phyloP scores from a whole-genome alignment of 2,888 invertebrate species.

The Caenorhabditis japonica region DNA sequence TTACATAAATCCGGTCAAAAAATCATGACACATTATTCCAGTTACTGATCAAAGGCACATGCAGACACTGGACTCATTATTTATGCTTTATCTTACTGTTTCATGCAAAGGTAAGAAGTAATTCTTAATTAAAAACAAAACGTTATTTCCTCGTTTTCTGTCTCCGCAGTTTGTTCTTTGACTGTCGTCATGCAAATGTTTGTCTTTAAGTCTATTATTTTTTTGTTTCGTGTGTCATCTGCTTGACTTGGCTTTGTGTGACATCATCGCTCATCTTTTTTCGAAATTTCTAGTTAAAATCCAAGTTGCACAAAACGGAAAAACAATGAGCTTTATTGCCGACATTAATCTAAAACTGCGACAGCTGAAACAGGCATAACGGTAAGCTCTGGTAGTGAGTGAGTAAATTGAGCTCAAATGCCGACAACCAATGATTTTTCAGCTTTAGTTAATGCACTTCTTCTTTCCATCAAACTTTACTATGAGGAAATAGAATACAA shows the following conservation, averaged over 20 bases:
- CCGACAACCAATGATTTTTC: too few species aligned
- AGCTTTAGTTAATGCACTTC: background rate
- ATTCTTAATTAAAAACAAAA: conserved; percentile 23
- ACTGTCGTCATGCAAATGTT: conserved; percentile 22
- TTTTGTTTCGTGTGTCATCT: conserved; percentile 12
- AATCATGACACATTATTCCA: conserved; percentile 22
- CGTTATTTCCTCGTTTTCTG: conserved; percentile 9
- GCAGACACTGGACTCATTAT: conserved; percentile 30
- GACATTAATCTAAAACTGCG: too few species aligned
- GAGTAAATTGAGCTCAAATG: too few species aligned
- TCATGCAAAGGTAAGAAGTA: conserved; percentile 4
- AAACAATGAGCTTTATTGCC: too few species aligned
- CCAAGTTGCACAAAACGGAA: too few species aligned
- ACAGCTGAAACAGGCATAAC: too few species aligned
- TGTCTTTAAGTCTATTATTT: conserved; percentile 5
- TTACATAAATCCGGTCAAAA: conserved; percentile 3
- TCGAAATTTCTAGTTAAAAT: too few species aligned
- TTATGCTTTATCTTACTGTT: conserved; percentile 6
- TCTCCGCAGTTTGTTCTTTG: background rate
- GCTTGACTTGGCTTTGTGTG: conserved; percentile 4
- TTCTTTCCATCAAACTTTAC: conserved; percentile 28
- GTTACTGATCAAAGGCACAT: conserved; percentile 17
- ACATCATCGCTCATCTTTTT: too few species aligned
- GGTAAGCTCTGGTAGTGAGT: too few species aligned
- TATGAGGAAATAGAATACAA: conserved; percentile 6